Evolutionary conservation across 2,797 vertebrate species (phyloP).

Genomic region (Crocidura indochinensis): DNA sequence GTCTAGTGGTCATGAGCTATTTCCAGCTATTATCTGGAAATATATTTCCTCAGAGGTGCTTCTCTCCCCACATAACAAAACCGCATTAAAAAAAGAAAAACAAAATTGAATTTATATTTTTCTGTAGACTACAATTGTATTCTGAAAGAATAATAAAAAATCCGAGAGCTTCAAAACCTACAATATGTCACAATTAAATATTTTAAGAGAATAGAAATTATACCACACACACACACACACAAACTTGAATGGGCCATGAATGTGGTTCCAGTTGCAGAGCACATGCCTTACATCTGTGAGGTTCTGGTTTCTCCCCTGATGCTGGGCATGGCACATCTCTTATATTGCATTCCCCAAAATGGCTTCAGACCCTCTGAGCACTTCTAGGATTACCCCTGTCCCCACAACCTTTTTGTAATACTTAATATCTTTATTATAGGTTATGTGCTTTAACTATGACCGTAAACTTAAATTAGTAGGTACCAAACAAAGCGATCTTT

Average conservation of each 20-base stretch:
- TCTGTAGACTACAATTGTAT: not conserved
- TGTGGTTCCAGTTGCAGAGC: no score
- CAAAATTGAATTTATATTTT: not conserved
- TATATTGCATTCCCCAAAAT: no score
- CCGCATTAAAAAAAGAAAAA: not conserved
- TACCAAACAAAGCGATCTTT: constrained; percentile 29
- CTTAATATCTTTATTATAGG: constrained; percentile 44
- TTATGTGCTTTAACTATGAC: constrained; percentile 6
- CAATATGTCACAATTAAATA: not conserved
- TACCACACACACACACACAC: no score
- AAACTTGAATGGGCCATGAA: no score
- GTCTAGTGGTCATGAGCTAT: constrained; percentile 38
- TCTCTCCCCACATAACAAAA: constrained; percentile 45
- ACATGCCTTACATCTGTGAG: no score
- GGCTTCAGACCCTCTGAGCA: no score
- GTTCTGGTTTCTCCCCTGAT: no score
- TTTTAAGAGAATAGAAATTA: constrained; percentile 40
- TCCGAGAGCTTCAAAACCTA: not conserved
- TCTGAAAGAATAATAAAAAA: not conserved
- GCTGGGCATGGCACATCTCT: no score
- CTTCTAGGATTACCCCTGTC: no score
- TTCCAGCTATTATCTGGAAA: constrained; percentile 62
- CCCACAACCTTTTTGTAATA: constrained; percentile 38
- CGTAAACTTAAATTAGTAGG: constrained; percentile 64
- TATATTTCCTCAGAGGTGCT: constrained; percentile 43